These are phyloP conservation scores for Empidonax traillii DNA, from an alignment of 2,113 vertebrate genomes.

Conservation along the genomic window DNA sequence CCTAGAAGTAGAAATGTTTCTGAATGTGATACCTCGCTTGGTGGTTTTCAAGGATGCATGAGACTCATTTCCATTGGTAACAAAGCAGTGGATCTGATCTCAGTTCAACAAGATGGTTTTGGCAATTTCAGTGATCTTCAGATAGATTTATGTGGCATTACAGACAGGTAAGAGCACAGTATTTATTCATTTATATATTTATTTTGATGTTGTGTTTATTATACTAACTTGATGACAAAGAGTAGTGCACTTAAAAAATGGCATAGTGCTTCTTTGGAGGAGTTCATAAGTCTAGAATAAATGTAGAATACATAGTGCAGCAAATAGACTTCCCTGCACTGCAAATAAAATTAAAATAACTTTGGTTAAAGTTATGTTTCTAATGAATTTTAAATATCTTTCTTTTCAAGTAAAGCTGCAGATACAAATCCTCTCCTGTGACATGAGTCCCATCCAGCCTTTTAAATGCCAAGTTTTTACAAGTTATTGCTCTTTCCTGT, in stretches of 20 bases:
- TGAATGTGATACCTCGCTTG: conserved; percentile 79
- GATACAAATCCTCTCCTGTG: neutral
- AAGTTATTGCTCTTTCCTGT: neutral
- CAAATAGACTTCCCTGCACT: neutral
- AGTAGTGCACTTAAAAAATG: neutral
- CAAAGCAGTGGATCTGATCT: conserved; percentile 83
- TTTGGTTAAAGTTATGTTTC: neutral
- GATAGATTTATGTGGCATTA: conserved; percentile 93
- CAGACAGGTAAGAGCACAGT: conserved; percentile 82
- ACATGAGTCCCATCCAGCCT: neutral
- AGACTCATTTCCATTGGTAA: conserved; percentile 77
- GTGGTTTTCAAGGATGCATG: conserved; percentile 92
- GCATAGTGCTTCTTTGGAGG: neutral
- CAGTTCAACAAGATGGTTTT: conserved; percentile 83
- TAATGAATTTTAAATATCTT: neutral
- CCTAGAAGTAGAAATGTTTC: conserved; percentile 68
- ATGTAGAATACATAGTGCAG: neutral
- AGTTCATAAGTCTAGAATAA: neutral
- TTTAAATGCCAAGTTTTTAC: neutral
- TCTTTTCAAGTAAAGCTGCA: neutral
- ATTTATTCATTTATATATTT: neutral
- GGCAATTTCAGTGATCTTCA: conserved; percentile 92
- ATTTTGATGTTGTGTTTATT: neutral
- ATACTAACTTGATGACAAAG: neutral
- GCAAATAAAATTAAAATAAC: neutral